A percentile compares a stretch with the other conserved stretches of the same genome.
Conservation (phyloP, 2,797 vertebrate species). For the Gymnocypris eckloni region DNA sequence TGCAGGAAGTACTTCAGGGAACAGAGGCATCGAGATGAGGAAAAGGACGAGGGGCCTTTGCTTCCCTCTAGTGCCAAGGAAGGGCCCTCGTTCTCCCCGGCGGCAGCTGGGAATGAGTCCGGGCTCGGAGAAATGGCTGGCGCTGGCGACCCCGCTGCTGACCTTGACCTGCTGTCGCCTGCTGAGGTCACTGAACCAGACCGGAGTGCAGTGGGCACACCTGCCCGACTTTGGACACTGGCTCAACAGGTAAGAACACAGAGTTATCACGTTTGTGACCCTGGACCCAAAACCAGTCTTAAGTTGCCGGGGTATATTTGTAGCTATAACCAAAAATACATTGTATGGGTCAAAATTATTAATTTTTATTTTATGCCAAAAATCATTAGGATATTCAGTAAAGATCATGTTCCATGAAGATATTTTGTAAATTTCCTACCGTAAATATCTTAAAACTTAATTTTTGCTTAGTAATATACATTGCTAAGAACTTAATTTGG, state of each 20-base stretch:
- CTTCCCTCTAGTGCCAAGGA: constrained; percentile 62
- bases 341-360: no score
- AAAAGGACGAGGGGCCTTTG: constrained; percentile 65
- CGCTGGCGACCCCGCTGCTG: constrained; percentile 85
- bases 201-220: constrained; percentile 94
- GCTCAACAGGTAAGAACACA: constrained; percentile 87
- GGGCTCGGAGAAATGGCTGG: constrained; percentile 83
- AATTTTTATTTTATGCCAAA: no score
- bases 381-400: no score
- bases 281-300: no score
- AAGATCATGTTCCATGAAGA: no score
- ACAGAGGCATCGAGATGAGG: constrained; percentile 54
- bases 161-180: constrained; percentile 89
- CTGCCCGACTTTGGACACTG: constrained; percentile 91
- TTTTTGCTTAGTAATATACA: no score
- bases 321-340: no score
- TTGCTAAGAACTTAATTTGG: no score
- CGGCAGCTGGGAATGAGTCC: constrained; percentile 59
- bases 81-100: constrained; percentile 43
- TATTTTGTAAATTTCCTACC: no score
- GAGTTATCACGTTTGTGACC: neutral
- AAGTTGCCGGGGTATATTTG: no score
- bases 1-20: constrained; percentile 84
- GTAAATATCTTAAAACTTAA: no score
- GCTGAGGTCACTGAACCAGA: constrained; percentile 93